These are phyloP conservation scores for Tupiocoris notatus DNA, from an alignment of 2,888 invertebrate species.

Conservation along the genomic window DNA sequence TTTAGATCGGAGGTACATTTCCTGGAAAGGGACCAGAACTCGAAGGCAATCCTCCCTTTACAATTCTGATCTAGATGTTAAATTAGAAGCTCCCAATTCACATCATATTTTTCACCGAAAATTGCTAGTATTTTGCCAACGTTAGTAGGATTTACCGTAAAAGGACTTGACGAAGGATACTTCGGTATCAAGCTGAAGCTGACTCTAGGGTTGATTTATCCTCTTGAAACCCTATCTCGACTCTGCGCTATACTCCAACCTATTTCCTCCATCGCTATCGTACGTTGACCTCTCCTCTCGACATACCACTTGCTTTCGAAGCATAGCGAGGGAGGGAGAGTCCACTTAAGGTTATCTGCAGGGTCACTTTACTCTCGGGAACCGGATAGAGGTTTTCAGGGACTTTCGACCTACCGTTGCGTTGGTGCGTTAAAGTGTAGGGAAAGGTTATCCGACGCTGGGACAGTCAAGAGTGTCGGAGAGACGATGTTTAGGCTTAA, in stretches of 20 bases:
- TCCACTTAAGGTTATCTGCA: not conserved
- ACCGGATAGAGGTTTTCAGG: not conserved
- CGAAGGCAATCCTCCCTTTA: too few species aligned
- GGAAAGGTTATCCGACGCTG: not conserved
- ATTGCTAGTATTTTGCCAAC: too few species aligned
- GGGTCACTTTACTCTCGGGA: slow-evolving; percentile 15
- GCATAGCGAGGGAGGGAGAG: not conserved
- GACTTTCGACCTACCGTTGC: not conserved
- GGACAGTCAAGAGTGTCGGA: not conserved
- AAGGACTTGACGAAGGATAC: too few species aligned
- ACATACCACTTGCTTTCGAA: not conserved
- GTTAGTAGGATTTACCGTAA: too few species aligned
- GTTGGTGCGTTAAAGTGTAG: not conserved
- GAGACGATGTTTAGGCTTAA: not conserved
- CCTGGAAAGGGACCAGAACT: too few species aligned
- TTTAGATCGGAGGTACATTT: too few species aligned
- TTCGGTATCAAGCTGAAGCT: not conserved
- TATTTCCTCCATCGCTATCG: not conserved
- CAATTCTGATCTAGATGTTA: too few species aligned
- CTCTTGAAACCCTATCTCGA: not conserved
- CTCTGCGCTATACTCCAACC: not conserved
- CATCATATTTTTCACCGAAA: too few species aligned
- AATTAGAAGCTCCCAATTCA: too few species aligned
- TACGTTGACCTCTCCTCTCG: not conserved
- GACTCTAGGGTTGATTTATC: not conserved